A percentile compares a stretch with the other conserved stretches of the same genome.
Evolutionary conservation across 2,888 invertebrate species (phyloP).

Genomic region (Caenorhabditis panamensis): DNA sequence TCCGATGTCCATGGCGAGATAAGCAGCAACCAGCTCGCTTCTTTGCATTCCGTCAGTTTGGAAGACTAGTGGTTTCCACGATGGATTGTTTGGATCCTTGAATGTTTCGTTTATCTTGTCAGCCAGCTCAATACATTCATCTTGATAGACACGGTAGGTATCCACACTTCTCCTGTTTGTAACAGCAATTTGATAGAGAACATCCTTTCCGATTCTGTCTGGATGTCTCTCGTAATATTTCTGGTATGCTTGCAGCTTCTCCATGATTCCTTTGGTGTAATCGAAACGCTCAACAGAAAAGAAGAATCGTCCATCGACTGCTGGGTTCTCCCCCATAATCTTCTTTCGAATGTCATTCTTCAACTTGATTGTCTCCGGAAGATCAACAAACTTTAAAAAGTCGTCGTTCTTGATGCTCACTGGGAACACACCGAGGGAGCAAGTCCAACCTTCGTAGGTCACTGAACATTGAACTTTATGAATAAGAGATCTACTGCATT

Average conservation of each 20-base stretch:
- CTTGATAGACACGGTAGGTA: conserved; percentile 81
- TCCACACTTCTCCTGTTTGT: conserved; percentile 81
- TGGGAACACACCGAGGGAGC: conserved; percentile 81
- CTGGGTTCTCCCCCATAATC: conserved; percentile 75
- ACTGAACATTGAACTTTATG: conserved; percentile 42
- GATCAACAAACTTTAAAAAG: conserved; percentile 77
- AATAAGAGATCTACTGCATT: not conserved
- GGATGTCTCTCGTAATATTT: conserved; percentile 80
- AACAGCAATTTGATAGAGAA: conserved; percentile 80
- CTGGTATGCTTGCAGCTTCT: conserved; percentile 78
- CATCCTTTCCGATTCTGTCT: conserved; percentile 80
- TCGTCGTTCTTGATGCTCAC: conserved; percentile 81
- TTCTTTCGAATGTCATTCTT: conserved; percentile 73
- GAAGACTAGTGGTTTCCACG: conserved; percentile 80
- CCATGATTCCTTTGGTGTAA: conserved; percentile 81
- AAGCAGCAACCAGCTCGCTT: conserved; percentile 78
- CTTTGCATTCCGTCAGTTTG: conserved; percentile 80
- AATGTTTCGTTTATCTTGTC: conserved; percentile 76
- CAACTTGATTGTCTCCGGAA: conserved; percentile 71
- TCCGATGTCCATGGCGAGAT: conserved; percentile 81
- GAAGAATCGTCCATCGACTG: conserved; percentile 76
- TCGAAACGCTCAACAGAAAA: conserved; percentile 81
- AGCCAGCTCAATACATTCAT: conserved; percentile 79
- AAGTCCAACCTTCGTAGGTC: conserved; percentile 79
- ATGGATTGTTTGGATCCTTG: conserved; percentile 64